Evolutionary conservation across 1,140 invertebrate genomes (phyloP), one percentile per base, ranked within the genome.

Genomic region (Aphis gossypii): DNA sequence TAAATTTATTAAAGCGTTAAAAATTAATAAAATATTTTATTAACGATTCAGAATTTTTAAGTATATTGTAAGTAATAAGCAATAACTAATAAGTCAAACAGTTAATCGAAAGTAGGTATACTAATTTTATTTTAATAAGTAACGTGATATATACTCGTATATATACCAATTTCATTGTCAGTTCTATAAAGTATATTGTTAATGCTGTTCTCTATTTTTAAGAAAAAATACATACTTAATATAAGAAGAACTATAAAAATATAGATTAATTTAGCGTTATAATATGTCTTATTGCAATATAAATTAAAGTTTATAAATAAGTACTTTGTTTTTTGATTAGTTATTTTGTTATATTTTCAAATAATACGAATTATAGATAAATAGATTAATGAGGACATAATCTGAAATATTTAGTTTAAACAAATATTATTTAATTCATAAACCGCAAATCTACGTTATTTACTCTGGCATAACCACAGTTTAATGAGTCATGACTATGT

Each of bases 401-500:
- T 68, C 21, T 23, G 38, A 56, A 89, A 38, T 54, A 23, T 54
- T 89, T 38, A 6, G n/a, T 89, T 30, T 38, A 54, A 89, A 89
- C 5, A 38, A 89, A 35, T 9, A 51, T 89, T 54, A 54, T 54
- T 89, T 89, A 54, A 54, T 54, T 89, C 18, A 51, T 51, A 46
- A 23, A 51, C 46, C 46, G 7, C 7, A 48, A 25, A 88, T 35
- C n/a, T 30, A 48, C 25, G 5, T 20, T 48, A 88, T 44, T 51
- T 87, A 88, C n/a, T 54, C 48, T 89, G 48, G 87, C 48, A 38
- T 89, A n/a, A 21, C 9, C 9, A 89, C 87, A 89, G 54, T 54
- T 89, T 89, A 54, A 38, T 38, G 48, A 89, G 87, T 89, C 86
- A 51, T 51, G 48, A 23, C 48, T 14, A 23, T 46, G 48, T 89